Base-by-base conservation (phyloP, 2,888 invertebrate species). In the Melitaea athalia region DNA sequence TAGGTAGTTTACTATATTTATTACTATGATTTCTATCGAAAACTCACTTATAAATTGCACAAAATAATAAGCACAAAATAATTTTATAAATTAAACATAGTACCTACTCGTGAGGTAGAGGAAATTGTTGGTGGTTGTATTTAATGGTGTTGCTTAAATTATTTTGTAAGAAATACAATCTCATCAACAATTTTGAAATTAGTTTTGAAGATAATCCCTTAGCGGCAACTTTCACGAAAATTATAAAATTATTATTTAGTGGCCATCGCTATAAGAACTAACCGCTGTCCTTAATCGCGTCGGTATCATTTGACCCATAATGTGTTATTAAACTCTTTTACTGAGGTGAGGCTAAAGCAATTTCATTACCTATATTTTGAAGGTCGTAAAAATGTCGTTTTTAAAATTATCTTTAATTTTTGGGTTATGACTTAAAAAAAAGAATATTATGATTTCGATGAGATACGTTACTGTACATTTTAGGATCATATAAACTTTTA, bases 191-290 rank as follows among this genome's bases (percentile, higher is more conserved):
- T 57, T 57, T 57, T 31, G 15, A 42, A 38, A 57, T 57, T 57
- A 57, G 57, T 57, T 42, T 57, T 15, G 57, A 57, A 57, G 57
- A 57, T 55, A 55, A 42, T 45, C 43, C 33, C 53, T 55, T 50
- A 59, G 59, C 64, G 59, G 61, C 67, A 76, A 81, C 81, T 84
- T 82, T 81, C 80, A 76, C 78, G 74, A 75, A 81, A 80, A 76
- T 78, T 77, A 77, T 84, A 80, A 82, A 84, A 84, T 85, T 80
- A 76, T 80, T 76, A 83, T 83, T 74, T 73, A 75, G 75, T 65
- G 72, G 76, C 70, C 50, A 64, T 43, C 38, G 60, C 69, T 62
- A 70, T 72, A 72, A 74, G 69, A 79, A 76, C 77, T 63, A 78
- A 80, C 80, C 78, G 72, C 63, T 79, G 81, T 77, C 79, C 81